Evolutionary conservation across 2,888 invertebrate species (phyloP).

Genomic region (Coleophora flavipennella): DNA sequence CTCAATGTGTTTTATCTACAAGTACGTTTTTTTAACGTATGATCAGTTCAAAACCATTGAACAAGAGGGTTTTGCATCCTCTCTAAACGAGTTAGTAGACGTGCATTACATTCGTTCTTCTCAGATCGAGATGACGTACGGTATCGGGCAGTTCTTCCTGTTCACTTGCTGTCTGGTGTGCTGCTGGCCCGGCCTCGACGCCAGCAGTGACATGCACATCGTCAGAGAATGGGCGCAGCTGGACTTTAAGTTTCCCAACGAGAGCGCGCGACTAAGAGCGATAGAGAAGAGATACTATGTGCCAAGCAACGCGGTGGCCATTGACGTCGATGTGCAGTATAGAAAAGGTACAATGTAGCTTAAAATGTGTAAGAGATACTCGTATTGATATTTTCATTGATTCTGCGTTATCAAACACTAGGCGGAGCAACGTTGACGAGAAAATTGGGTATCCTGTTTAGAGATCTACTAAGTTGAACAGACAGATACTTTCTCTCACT

Average conservation of each 20-base stretch:
- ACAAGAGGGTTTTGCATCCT: too few relatives aligned
- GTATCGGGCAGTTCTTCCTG: constrained; percentile 55
- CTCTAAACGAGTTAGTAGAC: too few relatives aligned
- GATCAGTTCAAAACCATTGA: too few relatives aligned
- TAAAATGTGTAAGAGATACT: too few relatives aligned
- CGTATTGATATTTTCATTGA: too few relatives aligned
- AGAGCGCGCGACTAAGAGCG: constrained; percentile 44
- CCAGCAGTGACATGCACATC: constrained; percentile 48
- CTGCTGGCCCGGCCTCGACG: constrained; percentile 54
- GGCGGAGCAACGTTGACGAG: too few relatives aligned
- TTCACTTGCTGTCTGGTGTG: constrained; percentile 59
- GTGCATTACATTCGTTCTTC: not conserved
- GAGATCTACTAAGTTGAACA: too few relatives aligned
- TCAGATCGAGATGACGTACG: constrained; percentile 63
- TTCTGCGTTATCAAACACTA: too few relatives aligned
- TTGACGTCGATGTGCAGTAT: constrained; percentile 78
- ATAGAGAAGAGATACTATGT: constrained; percentile 54
- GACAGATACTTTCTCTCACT: too few relatives aligned
- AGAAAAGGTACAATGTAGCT: constrained; percentile 65
- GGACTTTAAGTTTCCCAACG: constrained; percentile 76
- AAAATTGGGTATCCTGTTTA: too few relatives aligned
- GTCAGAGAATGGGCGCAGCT: constrained; percentile 77
- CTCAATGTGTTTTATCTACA: too few relatives aligned
- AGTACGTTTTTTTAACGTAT: too few relatives aligned
- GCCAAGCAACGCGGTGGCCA: constrained; percentile 76